phyloP scores from a whole-genome alignment of 2,113 vertebrate genomes.

The Excalfactoria chinensis region DNA sequence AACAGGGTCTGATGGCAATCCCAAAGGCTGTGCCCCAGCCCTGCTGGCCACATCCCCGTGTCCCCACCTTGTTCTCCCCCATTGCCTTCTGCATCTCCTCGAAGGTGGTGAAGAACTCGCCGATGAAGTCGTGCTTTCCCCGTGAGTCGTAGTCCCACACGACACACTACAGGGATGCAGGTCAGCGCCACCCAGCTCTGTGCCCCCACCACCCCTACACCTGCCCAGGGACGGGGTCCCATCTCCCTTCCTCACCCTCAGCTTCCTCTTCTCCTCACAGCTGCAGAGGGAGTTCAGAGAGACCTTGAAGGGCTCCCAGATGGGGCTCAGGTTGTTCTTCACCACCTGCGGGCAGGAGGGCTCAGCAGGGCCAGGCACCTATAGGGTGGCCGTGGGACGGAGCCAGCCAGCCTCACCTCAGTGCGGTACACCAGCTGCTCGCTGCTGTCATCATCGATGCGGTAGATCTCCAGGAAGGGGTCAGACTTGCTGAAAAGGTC shows the following conservation, averaged over 20 bases:
- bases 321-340: conserved; percentile 95
- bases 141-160: conserved; percentile 95
- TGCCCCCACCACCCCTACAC: rapidly evolving
- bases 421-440: conserved; percentile 94
- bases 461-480: conserved; percentile 94
- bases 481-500: conserved; percentile 97
- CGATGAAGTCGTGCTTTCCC: conserved; percentile 96
- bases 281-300: conserved; percentile 93
- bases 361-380: rapidly evolving
- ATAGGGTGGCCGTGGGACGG: rapidly evolving
- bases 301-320: conserved; percentile 96
- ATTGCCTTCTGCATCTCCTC: conserved; percentile 92
- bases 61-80: conserved; percentile 88
- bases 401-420: conserved; percentile 77
- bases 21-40: background rate
- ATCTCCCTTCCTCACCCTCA: conserved; percentile 81
- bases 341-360: conserved; percentile 82
- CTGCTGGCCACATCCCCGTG: background rate
- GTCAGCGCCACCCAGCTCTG: background rate
- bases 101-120: conserved; percentile 93
- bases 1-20: background rate
- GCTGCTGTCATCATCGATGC: conserved; percentile 84
- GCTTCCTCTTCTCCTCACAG: conserved; percentile 90
- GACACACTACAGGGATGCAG: conserved; percentile 77
- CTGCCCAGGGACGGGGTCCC: background rate